Evolutionary conservation across 2,888 invertebrate genomes (phyloP).

Genomic region (Pandemis cinnamomeana): DNA sequence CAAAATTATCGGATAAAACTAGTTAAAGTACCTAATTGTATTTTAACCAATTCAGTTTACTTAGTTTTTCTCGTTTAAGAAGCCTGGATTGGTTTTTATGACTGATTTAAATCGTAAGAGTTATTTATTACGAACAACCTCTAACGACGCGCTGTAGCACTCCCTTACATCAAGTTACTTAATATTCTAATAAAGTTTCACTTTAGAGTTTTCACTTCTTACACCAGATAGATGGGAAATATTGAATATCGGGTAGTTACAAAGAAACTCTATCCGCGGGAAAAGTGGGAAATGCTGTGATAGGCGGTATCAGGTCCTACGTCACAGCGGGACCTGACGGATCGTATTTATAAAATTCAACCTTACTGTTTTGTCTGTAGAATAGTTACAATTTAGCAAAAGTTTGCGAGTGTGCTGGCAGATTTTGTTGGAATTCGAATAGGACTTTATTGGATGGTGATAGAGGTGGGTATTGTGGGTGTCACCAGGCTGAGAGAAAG

Average conservation of each 20-base stretch:
- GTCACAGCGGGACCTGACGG: slow-evolving; percentile 56
- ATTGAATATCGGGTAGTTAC: slow-evolving; percentile 66
- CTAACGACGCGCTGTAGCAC: neutral
- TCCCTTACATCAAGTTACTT: slow-evolving; percentile 32
- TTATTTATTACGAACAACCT: neutral
- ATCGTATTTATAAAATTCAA: slow-evolving; percentile 52
- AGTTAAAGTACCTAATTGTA: no score
- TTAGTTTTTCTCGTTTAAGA: neutral
- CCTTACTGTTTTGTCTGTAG: slow-evolving; percentile 54
- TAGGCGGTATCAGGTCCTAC: slow-evolving; percentile 66
- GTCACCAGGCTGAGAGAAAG: slow-evolving; percentile 71
- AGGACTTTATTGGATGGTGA: slow-evolving; percentile 61
- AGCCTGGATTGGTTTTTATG: neutral
- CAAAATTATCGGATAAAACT: no score
- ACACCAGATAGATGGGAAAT: slow-evolving; percentile 48
- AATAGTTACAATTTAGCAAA: slow-evolving; percentile 54
- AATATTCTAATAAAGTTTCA: slow-evolving; percentile 60
- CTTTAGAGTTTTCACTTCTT: slow-evolving; percentile 58
- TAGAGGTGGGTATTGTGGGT: slow-evolving; percentile 61
- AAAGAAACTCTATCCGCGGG: slow-evolving; percentile 74
- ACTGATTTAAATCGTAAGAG: neutral
- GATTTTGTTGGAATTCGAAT: slow-evolving; percentile 43
- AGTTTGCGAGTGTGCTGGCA: slow-evolving; percentile 12
- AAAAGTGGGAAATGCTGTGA: slow-evolving; percentile 73
- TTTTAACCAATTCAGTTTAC: no score